Evolutionary conservation across 2,888 invertebrate species (phyloP), one percentile per base, ranked within the genome.

Genomic region (Pharmacophagus antenor): DNA sequence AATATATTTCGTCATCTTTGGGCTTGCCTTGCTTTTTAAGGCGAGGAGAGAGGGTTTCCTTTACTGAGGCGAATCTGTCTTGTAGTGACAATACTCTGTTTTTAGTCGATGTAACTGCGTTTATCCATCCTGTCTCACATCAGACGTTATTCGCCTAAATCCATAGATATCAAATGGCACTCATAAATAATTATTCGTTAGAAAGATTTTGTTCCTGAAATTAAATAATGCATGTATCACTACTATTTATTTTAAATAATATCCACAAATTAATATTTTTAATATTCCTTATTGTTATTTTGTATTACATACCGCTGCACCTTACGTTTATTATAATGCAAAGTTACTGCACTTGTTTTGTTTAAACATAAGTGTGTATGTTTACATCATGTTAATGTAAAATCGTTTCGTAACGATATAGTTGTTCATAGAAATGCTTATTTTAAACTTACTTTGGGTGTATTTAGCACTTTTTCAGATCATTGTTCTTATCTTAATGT

Each of bases 381-480:
- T n/a, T n/a, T n/a, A n/a, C n/a, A n/a, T n/a, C n/a, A n/a, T n/a
- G n/a, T n/a, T n/a, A n/a, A n/a, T n/a, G n/a, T n/a, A n/a, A n/a
- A n/a, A n/a, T n/a, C n/a, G n/a, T n/a, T n/a, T n/a, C n/a, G n/a
- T n/a, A n/a, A n/a, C n/a, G n/a, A n/a, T n/a, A n/a, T n/a, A n/a
- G n/a, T n/a, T n/a, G n/a, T n/a, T n/a, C n/a, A n/a, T n/a, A 37
- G n/a, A 37, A 3, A n/a, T 37, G 37, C 42, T 56, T 20, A 56
- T 25, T 47, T 48, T n/a, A 56, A 47, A 56, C 56, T 56, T 56
- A 27, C 31, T 47, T 37, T 49, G 18, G 18, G 6, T 23, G 41
- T 18, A 65, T 58, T 58, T 61, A 64, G 65, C 67, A 65, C 67
- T 70, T 12, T 27, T 49, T 5, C 5, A 18, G 23, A 47, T 15